A percentile compares a stretch with the other conserved stretches of the same genome.
phyloP scores from a whole-genome alignment of 2,888 invertebrate species.

The Anthophora plumipes region DNA sequence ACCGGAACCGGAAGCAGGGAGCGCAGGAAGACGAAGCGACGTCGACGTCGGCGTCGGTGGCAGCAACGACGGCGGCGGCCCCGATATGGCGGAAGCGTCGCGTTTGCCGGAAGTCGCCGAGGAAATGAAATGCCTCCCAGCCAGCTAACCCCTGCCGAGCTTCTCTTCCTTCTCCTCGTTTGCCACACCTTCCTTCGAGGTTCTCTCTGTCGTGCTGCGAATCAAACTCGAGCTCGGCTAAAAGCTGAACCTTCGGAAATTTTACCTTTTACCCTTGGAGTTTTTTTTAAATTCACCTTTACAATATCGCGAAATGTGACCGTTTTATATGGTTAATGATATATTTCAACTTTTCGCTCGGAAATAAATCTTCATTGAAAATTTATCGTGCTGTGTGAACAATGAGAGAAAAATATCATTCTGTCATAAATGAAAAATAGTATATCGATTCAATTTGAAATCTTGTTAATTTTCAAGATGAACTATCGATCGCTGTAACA shows the following conservation, averaged over 20 bases:
- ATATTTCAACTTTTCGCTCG: background rate
- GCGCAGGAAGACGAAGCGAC: slow-evolving; percentile 78
- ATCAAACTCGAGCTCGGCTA: slow-evolving; percentile 24
- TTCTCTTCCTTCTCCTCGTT: slow-evolving; percentile 44
- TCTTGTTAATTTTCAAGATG: too few species aligned
- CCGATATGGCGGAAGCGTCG: slow-evolving; percentile 83
- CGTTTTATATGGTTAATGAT: too few species aligned
- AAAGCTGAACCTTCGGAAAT: slow-evolving; percentile 6
- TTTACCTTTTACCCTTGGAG: background rate
- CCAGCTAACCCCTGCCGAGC: slow-evolving; percentile 63
- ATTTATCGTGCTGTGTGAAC: too few species aligned
- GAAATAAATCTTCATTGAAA: too few species aligned
- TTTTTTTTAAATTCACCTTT: background rate
- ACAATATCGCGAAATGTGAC: background rate
- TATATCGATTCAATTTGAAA: too few species aligned
- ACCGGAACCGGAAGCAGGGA: slow-evolving; percentile 79
- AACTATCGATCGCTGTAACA: too few species aligned
- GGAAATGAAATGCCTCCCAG: slow-evolving; percentile 83
- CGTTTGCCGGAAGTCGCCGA: slow-evolving; percentile 84
- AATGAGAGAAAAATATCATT: too few species aligned
- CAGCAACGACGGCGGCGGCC: slow-evolving; percentile 68
- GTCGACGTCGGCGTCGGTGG: slow-evolving; percentile 72
- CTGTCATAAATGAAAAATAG: too few species aligned
- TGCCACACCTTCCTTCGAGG: slow-evolving; percentile 41
- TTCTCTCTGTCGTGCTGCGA: background rate